Evolutionary conservation across 2,113 vertebrate genomes (phyloP), one percentile per base, ranked within the genome.

Genomic region (Noctilio leporinus): DNA sequence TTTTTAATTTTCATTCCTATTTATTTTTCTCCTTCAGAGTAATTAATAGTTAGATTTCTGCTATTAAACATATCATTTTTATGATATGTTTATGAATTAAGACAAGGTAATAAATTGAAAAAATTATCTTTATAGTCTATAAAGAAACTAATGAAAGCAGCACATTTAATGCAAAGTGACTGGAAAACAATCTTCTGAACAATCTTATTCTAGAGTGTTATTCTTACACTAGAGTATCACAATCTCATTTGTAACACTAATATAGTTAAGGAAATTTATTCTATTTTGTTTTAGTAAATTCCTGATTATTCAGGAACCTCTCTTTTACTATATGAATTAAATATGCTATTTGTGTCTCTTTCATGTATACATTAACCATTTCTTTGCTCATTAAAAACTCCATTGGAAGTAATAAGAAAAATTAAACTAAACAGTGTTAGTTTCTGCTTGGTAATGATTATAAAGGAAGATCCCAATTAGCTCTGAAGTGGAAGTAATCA

Each of bases 31-130:
- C 33, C 20, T 0, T 72, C 30, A 10, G 28, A 4, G 86, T 83
- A 92, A 86, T 80, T 53, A 59, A n/a, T 78, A 84, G 24, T 88
- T 70, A 81, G 19, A 64, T 80, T 92, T 86, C 38, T 94, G 30
- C 43, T 89, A 24, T 76, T 64, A 90, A 89, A 78, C 11, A 62
- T 84, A 43, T n/a, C 20, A 92, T 75, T 86, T 86, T n/a, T n/a
- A n/a, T n/a, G n/a, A n/a, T n/a, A n/a, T n/a, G n/a, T n/a, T n/a
- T 40, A 51, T 94, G 38, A 96, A 70, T 83, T 91, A 90, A 59
- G 47, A 64, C 40, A 11, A 57, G 22, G 16, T 80, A 89, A 70
- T 83, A 64, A 96, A 91, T 53, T 76, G 91, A 57, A 24, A 83
- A 75, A 78, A 35, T 78, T 57, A 86, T 62, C 11, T 92, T 87